Conservation (phyloP, 1,140 invertebrate genomes). For the Apis cerana region DNA sequence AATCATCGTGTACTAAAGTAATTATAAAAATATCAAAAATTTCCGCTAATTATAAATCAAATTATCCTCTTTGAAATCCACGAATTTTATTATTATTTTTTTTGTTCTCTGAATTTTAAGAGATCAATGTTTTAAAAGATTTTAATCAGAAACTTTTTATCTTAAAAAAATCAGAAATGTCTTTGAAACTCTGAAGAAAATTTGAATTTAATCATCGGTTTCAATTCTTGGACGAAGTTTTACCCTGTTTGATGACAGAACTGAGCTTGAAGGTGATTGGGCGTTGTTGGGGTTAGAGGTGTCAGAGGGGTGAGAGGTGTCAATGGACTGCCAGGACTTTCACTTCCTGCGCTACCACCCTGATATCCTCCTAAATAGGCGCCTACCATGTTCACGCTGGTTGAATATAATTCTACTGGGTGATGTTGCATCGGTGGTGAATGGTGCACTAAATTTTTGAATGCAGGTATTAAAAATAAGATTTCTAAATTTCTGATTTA, state of each 20-base stretch:
- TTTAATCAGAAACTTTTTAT: neutral
- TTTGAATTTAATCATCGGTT: neutral
- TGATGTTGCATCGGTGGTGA: slow-evolving; percentile 73
- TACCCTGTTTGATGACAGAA: slow-evolving; percentile 71
- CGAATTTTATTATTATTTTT: neutral
- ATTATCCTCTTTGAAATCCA: neutral
- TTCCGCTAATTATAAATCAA: neutral
- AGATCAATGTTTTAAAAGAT: neutral
- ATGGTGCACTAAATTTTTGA: slow-evolving; percentile 65
- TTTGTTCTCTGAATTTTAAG: neutral
- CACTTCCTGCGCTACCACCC: slow-evolving; percentile 70
- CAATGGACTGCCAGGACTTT: slow-evolving; percentile 73
- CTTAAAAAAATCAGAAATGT: neutral
- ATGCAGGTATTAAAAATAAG: no score
- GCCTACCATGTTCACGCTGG: slow-evolving; percentile 67
- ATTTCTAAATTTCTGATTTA: no score
- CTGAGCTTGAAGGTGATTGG: slow-evolving; percentile 71
- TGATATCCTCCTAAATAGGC: slow-evolving; percentile 72
- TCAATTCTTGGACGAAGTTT: slow-evolving; percentile 30
- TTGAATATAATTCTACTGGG: slow-evolving; percentile 67
- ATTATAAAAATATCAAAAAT: neutral
- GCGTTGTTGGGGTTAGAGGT: slow-evolving; percentile 72
- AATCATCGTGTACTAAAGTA: neutral
- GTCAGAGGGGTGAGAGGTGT: slow-evolving; percentile 72
- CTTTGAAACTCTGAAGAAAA: neutral